Percentiles rank a stretch among this genome's conserved stretches.
Conservation (phyloP, 2,888 invertebrate genomes). For the Ferrisia virgata region DNA sequence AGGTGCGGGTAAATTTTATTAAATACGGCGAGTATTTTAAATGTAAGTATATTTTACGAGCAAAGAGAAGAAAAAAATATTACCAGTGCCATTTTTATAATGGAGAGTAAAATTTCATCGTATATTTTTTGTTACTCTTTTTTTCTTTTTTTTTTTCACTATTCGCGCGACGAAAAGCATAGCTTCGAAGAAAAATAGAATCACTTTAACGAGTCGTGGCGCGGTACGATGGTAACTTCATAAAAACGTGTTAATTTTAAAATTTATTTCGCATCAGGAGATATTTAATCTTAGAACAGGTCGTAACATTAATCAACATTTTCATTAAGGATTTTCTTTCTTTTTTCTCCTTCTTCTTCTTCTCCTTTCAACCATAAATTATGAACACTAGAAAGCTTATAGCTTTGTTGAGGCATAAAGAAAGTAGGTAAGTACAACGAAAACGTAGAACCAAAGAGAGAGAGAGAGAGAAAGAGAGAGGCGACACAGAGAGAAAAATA, state of each 20-base stretch:
- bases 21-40: not conserved
- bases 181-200: not conserved
- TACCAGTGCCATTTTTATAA: not conserved
- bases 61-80: too few species aligned
- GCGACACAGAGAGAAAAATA: not conserved
- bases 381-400: slow-evolving; percentile 13
- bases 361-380: not conserved
- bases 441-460: too few species aligned
- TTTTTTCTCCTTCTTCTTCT: not conserved
- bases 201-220: not conserved
- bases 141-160: too few species aligned
- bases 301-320: slow-evolving; percentile 33
- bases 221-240: not conserved
- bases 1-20: too few species aligned
- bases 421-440: too few species aligned
- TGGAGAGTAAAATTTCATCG: not conserved
- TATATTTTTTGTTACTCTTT: too few species aligned
- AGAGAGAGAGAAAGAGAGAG: too few species aligned
- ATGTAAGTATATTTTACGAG: not conserved
- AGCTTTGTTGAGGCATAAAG: not conserved
- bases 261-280: slow-evolving; percentile 24
- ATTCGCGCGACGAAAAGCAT: not conserved
- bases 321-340: slow-evolving; percentile 7
- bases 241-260: slow-evolving; percentile 17
- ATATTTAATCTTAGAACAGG: slow-evolving; percentile 20